phyloP scores from a whole-genome alignment of 2,888 invertebrate species.

The Laspeyria flexula region DNA sequence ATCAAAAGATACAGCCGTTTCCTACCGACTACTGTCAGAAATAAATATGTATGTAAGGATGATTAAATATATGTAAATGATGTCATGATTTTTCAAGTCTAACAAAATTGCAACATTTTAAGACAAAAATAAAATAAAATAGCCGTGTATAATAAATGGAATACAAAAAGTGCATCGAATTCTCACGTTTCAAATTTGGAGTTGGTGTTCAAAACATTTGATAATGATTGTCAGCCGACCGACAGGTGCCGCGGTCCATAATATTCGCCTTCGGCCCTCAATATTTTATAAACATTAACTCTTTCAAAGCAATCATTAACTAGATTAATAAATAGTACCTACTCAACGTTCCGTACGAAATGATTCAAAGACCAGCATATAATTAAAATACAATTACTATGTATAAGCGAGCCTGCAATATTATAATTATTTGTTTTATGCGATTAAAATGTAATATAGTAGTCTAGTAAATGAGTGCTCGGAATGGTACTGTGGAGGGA shows the following conservation, averaged over 20 bases:
- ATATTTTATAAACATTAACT: constrained; percentile 63
- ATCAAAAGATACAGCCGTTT: too few species aligned
- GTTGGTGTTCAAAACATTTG: constrained; percentile 57
- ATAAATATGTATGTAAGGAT: too few species aligned
- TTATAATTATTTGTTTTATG: too few species aligned
- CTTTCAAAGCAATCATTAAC: constrained; percentile 60
- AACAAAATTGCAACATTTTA: too few species aligned
- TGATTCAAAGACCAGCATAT: constrained; percentile 53
- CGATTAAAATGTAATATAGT: too few species aligned
- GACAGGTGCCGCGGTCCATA: constrained; percentile 59
- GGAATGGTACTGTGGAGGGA: too few species aligned
- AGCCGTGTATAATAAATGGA: too few species aligned
- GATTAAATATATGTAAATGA: too few species aligned
- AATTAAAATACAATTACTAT: constrained; percentile 62
- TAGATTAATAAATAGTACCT: constrained; percentile 59
- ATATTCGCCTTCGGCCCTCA: constrained; percentile 46
- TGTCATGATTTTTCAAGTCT: too few species aligned
- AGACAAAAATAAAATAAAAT: too few species aligned
- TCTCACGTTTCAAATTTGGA: constrained; percentile 11
- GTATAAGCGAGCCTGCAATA: background rate
- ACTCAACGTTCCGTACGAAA: constrained; percentile 15
- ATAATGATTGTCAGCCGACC: constrained; percentile 53
- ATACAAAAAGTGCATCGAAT: background rate
- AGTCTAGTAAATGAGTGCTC: too few species aligned
- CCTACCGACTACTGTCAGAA: too few species aligned